phyloP scores from a whole-genome alignment of 2,113 vertebrate species.

The Phrynosoma platyrhinos region DNA sequence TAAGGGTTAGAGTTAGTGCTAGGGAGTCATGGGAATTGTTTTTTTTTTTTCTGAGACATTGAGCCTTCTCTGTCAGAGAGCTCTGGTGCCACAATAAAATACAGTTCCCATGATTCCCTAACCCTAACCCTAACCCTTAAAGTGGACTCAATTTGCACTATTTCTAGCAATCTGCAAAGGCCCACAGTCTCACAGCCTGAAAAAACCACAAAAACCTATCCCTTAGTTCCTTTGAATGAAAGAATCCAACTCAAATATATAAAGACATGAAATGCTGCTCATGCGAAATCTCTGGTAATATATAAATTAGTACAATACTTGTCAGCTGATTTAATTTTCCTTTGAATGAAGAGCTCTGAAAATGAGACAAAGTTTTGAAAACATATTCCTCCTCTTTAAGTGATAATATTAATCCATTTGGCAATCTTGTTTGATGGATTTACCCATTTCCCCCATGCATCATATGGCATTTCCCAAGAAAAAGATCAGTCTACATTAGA shows the following conservation, averaged over 20 bases:
- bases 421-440: conserved; percentile 6
- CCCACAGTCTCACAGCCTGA: too few relatives aligned
- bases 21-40: too few relatives aligned
- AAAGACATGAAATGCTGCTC: not conserved
- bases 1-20: too few relatives aligned
- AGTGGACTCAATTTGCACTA: too few relatives aligned
- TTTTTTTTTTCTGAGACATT: too few relatives aligned
- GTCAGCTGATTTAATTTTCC: not conserved
- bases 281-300: not conserved
- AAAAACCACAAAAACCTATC: too few relatives aligned
- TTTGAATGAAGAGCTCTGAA: not conserved
- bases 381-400: not conserved
- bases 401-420: not conserved
- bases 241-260: not conserved
- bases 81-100: too few relatives aligned
- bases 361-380: not conserved
- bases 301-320: not conserved
- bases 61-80: too few relatives aligned
- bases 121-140: too few relatives aligned
- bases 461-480: not conserved
- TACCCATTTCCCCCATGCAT: not conserved
- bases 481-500: not conserved
- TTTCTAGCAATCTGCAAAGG: too few relatives aligned
- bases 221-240: not conserved
- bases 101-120: too few relatives aligned